Conservation (phyloP, 2,888 invertebrate species). For the Loripinus fragilis region DNA sequence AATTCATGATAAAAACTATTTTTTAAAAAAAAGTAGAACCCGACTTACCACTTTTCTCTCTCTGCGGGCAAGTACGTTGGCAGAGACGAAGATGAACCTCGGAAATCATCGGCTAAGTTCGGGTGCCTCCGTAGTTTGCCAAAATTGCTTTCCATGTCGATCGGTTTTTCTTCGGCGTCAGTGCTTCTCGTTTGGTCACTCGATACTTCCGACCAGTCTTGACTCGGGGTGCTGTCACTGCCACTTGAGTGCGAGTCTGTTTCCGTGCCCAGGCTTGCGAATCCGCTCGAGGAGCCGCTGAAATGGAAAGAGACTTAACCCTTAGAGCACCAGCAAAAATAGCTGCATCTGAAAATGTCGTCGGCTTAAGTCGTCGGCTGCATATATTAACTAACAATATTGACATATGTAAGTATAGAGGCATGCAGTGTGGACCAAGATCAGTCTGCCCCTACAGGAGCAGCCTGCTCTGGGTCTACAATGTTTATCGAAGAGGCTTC, state of each 20-base stretch:
- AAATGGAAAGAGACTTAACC: not conserved
- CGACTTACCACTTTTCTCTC: no score
- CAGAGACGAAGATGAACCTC: conserved; percentile 12
- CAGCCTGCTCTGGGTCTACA: no score
- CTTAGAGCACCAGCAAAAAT: no score
- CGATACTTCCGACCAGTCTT: conserved; percentile 45
- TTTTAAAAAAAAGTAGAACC: no score
- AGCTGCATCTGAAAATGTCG: no score
- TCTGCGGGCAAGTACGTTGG: not conserved
- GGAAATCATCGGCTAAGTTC: not conserved
- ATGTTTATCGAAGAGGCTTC: no score
- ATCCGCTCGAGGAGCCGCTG: conserved; percentile 34
- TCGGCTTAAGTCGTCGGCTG: no score
- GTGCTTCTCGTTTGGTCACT: conserved; percentile 22
- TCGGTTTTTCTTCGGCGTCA: not conserved
- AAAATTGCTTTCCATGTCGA: not conserved
- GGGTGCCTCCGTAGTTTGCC: not conserved
- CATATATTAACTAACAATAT: no score
- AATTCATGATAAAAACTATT: no score
- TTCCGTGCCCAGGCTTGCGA: conserved; percentile 38
- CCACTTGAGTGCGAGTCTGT: conserved; percentile 45
- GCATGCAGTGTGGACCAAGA: no score
- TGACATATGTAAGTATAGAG: no score
- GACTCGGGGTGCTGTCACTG: conserved; percentile 33
- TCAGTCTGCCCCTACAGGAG: no score